Evolutionary conservation across 2,113 vertebrate species (phyloP), one percentile per base, ranked within the genome.

Genomic region (Ornithorhynchus anatinus): DNA sequence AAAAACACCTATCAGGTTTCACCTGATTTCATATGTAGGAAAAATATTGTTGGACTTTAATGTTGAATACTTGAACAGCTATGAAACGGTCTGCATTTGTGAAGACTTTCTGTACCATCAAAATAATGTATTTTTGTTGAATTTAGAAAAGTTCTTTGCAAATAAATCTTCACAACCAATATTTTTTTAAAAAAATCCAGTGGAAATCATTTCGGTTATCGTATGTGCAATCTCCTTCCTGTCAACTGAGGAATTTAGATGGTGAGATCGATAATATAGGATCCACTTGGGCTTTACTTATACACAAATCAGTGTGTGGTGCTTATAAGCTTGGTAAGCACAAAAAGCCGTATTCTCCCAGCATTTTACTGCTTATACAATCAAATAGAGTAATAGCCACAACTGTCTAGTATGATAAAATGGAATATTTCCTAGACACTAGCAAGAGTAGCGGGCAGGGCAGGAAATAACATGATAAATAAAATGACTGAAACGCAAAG

Each of bases 141-240:
- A 79, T 35, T 53, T 78, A 38, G 75, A 69, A 82, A 86, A 75
- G 57, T 20, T 81, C 88, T 90, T 70, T 77, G 59, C 51, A 79
- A 81, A 85, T 64, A 75, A 71, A 82, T 44, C 67, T 81, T 59
- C 61, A 74, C 68, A 88, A 82, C 69, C 74, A 45, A 10, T 63
- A 57, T 48, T 83, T 83, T 66, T 69, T 69, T 77, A 77, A 64
- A 71, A 79, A 75, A 84, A 19, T 51, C 81, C 84, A 15, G 67
- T 78, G 79, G 81, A 86, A 63, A 87, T 82, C n/a, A 68, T 88
- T 91, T 89, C 88, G 89, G 93, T 92, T 91, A 87, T 87, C 77
- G 61, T 87, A 61, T 81, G 84, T 61, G 48, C 86, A 90, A 87
- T 91, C 91, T 88, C 82, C 83, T 86, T 84, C 79, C 82, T 89